Conservation (phyloP, 2,888 invertebrate genomes). For the Tanytarsus gracilentus region DNA sequence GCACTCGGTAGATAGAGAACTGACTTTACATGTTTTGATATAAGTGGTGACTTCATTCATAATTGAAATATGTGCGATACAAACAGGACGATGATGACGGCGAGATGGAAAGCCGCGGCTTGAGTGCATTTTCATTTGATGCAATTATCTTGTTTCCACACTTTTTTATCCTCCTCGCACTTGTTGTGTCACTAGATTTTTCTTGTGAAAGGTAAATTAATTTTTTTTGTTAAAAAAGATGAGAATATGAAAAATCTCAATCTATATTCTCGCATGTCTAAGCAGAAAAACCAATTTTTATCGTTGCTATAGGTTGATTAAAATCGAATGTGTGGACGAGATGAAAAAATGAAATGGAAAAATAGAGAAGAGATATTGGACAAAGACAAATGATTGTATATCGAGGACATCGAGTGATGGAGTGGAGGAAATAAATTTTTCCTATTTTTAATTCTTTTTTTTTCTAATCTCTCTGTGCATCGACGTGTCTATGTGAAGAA, state of each 20-base stretch:
- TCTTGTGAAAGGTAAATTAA: too few species aligned
- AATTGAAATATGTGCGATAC: constrained; percentile 13
- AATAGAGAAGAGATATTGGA: not conserved
- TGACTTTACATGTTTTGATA: constrained; percentile 24
- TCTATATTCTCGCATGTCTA: not conserved
- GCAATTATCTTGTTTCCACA: constrained; percentile 19
- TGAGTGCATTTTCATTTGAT: constrained; percentile 28
- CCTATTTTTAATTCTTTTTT: too few species aligned
- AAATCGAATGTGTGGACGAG: too few species aligned
- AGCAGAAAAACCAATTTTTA: constrained; percentile 7
- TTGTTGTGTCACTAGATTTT: not conserved
- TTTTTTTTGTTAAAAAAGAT: too few species aligned
- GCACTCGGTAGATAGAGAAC: not conserved
- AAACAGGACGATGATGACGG: not conserved
- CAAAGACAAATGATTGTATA: constrained; percentile 24
- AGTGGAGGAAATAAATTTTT: not conserved
- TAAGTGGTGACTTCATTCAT: constrained; percentile 25
- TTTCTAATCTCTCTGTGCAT: too few species aligned
- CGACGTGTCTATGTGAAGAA: too few species aligned
- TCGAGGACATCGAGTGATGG: not conserved
- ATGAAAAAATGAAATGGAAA: not conserved
- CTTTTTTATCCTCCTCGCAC: too few species aligned
- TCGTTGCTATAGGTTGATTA: not conserved
- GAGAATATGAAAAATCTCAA: too few species aligned
- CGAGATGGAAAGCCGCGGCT: constrained; percentile 16